Evolutionary conservation across 2,797 vertebrate species (phyloP), one percentile per base, ranked within the genome.

Genomic region (Mormyrops boulengeri): DNA sequence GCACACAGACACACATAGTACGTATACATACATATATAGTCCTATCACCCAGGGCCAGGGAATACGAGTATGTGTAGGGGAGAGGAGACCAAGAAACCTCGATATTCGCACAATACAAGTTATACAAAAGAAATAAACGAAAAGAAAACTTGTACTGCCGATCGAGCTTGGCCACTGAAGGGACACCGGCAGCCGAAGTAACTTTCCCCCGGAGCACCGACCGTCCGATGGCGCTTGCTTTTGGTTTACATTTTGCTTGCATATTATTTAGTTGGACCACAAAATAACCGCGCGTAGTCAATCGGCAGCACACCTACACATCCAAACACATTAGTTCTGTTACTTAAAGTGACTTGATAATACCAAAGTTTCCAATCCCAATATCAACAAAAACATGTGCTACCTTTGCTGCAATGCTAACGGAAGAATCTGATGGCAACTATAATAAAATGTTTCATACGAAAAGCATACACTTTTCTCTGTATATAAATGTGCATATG

Each of bases 331-430:
- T 50, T 52, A 11, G 80, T 47, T 84, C 17, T 9, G 17, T 22
- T 84, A 49, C 17, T 22, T 47, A n/a, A 49, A 50, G 80, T 50
- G 5, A 44, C 47, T 85, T 0, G 0, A 85, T 11, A 47, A 85
- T 50, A 50, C 2, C n/a, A 44, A 47, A 52, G 82, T 52, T 22
- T 85, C 82, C n/a, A 19, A 44, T 85, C 17, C n/a, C 82, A 41
- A 84, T 44, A 85, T 85, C 6, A 84, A 84, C 82, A 26, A 49
- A 85, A 85, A 9, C 82, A 85, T 85, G 82, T 52, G 82, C 47
- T 52, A 85, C 44, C 38, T 80, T 9, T 52, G 82, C 19, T 22
- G 22, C 19, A 50, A 19, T 19, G 73, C 38, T 34, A 44, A 41
- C 34, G 17, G 17, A 17, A 41, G 34, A 17, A 77, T 77, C 3